These are phyloP conservation scores for Rhyacophila evoluta DNA, from an alignment of 2,888 invertebrate species.

Conservation along the genomic window DNA sequence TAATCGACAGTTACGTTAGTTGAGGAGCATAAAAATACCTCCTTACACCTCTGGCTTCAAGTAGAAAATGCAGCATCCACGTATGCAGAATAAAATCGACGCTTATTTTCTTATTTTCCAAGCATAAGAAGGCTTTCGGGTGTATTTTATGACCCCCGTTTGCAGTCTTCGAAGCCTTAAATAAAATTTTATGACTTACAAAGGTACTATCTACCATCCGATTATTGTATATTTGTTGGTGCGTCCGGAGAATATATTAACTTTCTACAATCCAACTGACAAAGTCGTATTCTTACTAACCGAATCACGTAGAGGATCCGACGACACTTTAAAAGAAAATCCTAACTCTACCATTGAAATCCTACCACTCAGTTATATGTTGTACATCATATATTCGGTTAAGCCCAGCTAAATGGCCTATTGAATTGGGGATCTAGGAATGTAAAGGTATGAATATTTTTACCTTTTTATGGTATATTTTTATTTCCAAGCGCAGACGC, in stretches of 20 bases:
- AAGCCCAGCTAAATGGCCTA: too few species aligned
- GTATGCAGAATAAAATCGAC: constrained; percentile 29
- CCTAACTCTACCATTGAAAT: neutral
- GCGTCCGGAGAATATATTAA: neutral
- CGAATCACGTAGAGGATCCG: neutral
- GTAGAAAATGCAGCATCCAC: constrained; percentile 23
- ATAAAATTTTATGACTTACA: constrained; percentile 28
- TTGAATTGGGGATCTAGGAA: too few species aligned
- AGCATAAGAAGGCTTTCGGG: constrained; percentile 20
- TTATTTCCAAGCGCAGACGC: too few species aligned
- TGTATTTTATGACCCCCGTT: constrained; percentile 23
- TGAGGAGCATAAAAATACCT: too few species aligned
- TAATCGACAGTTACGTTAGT: too few species aligned
- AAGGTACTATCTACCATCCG: neutral
- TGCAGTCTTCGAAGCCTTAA: neutral
- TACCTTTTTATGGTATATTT: too few species aligned
- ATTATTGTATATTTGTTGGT: constrained; percentile 27
- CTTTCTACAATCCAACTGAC: neutral
- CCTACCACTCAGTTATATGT: neutral
- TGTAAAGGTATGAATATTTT: too few species aligned
- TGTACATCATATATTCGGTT: too few species aligned
- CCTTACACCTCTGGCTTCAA: neutral
- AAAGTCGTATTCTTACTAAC: neutral
- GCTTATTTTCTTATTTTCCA: constrained; percentile 25
- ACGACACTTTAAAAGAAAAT: neutral